Conservation (phyloP, 2,888 invertebrate genomes). For the Lysandra bellargus region DNA sequence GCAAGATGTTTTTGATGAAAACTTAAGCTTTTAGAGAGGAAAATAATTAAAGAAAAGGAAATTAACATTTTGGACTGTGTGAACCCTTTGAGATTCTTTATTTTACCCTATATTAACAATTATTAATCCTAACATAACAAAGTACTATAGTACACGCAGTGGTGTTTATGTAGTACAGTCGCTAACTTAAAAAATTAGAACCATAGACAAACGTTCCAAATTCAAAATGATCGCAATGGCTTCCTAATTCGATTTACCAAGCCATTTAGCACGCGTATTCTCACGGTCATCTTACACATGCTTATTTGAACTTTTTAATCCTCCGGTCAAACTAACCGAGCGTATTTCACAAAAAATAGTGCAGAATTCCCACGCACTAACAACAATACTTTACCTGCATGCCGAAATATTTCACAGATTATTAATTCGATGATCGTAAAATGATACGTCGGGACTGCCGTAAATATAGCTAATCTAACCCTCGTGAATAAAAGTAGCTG, state of each 20-base stretch:
- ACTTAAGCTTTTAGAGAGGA: no score
- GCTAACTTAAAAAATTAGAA: background rate
- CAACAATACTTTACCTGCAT: slow-evolving; percentile 36
- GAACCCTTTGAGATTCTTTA: no score
- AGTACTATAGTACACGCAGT: background rate
- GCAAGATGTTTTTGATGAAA: no score
- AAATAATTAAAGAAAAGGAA: no score
- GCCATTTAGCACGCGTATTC: background rate
- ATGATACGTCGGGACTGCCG: slow-evolving; percentile 37
- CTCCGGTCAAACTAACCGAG: slow-evolving; percentile 39
- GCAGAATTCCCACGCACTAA: slow-evolving; percentile 44
- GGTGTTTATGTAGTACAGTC: background rate
- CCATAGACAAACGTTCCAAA: slow-evolving; percentile 6
- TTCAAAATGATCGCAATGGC: slow-evolving; percentile 16
- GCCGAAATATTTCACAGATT: slow-evolving; percentile 34
- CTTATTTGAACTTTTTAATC: slow-evolving; percentile 20
- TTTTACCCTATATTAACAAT: no score
- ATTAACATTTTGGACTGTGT: no score
- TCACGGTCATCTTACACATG: slow-evolving; percentile 24
- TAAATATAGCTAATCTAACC: slow-evolving; percentile 50
- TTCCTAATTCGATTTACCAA: slow-evolving; percentile 16
- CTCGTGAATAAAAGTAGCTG: slow-evolving; percentile 77
- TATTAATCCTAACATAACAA: background rate
- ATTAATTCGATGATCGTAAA: slow-evolving; percentile 36
- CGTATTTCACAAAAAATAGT: slow-evolving; percentile 29